Conservation (phyloP, 1,140 invertebrate species). For the Zaprionus taronus region DNA sequence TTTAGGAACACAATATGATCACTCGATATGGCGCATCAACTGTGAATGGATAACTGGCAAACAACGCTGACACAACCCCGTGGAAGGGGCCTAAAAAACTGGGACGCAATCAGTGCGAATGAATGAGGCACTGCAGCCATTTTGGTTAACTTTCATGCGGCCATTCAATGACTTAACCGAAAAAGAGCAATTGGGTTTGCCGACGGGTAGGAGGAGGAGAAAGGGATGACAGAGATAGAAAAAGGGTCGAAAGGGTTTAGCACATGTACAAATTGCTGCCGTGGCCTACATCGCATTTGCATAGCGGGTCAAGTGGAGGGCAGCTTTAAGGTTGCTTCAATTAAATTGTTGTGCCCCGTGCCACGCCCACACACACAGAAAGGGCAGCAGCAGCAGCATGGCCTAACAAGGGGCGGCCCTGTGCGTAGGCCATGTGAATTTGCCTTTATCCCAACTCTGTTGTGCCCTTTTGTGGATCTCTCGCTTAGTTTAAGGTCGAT, state of each 20-base stretch:
- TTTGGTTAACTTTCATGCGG: conserved; percentile 72
- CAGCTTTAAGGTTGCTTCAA: conserved; percentile 76
- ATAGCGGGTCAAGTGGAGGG: conserved; percentile 49
- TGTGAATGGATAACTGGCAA: not conserved
- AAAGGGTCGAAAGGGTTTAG: conserved; percentile 48
- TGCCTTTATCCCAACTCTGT: conserved; percentile 16
- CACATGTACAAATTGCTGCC: conserved; percentile 74
- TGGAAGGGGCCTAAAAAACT: conserved; percentile 32
- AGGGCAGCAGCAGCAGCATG: not conserved
- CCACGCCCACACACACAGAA: conserved; percentile 29
- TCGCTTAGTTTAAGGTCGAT: not conserved
- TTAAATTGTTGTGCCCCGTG: conserved; percentile 62
- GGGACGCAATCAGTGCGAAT: conserved; percentile 45
- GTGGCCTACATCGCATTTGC: conserved; percentile 61
- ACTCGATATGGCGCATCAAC: not conserved
- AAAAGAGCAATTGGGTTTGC: conserved; percentile 11
- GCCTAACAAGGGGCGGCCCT: conserved; percentile 1
- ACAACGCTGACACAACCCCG: not conserved
- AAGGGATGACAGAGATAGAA: conserved; percentile 1
- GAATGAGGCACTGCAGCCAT: conserved; percentile 34
- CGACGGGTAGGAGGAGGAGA: not conserved
- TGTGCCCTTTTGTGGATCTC: not conserved
- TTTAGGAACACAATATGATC: not conserved
- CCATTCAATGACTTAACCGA: conserved; percentile 75
- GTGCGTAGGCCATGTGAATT: conserved; percentile 33